Base-by-base conservation (phyloP, 2,888 invertebrate species). In the Tethea ocularis region DNA sequence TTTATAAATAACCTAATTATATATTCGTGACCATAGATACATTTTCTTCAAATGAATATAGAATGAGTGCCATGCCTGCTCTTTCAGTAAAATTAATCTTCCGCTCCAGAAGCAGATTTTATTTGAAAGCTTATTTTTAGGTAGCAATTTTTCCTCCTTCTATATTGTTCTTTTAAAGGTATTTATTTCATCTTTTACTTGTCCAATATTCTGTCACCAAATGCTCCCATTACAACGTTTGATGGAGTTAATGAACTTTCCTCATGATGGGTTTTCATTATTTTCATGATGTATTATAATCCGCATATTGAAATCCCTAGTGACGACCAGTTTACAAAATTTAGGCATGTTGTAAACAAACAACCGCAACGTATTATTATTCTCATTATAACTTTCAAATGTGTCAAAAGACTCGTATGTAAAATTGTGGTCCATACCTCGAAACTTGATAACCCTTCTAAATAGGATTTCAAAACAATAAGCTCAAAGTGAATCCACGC, bases 321-420 rank as follows among this genome's bases (percentile, higher is more conserved):
- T 26, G 52, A 53, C 26, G 29, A 26, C n/a, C 29, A 20, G 29
- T 53, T 53, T 17, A 8, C 52, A 20, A 53, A 53, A 29, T 29
- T n/a, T 2, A 20, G 20, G 46, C 29, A 26, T 26, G 17, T 53
- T 53, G n/a, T 17, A 53, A 26, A 29, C 26, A 17, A 26, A 29
- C 29, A 53, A 29, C 52, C 26, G 24, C 29, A 29, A 29, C n/a
- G 29, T 29, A 20, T 53, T 53, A 20, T 53, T 53, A 23, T 29
- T 29, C 52, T 17, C n/a, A 53, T 53, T 53, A 53, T 53, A 53
- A 53, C 52, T 53, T 53, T 26, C 29, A n/a, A 17, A 53, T 53
- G 17, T 53, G 46, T 46, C 46, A 46, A 46, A 46, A 46, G 46
- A 46, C 46, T 46, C n/a, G n/a, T 20, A 4, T 46, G 46, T 17